Evolutionary conservation across 2,888 invertebrate species (phyloP).

Genomic region (Diplolepis rosae): DNA sequence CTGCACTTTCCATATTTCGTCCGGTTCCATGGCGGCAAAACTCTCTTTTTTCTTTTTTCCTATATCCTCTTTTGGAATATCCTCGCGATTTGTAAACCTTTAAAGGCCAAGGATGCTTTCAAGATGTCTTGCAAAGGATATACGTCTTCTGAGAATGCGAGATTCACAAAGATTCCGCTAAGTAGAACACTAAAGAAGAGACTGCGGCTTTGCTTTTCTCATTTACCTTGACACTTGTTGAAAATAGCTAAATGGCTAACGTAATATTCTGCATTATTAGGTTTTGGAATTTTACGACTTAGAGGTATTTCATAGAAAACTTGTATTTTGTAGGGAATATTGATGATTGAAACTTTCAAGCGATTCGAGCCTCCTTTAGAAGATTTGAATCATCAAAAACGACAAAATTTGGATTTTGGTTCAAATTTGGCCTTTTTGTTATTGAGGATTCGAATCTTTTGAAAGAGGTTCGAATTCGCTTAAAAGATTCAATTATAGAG

Average conservation of each 20-base stretch:
- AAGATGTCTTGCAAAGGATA: neutral
- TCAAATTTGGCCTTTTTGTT: too few relatives aligned
- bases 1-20: conserved; percentile 11
- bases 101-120: conserved; percentile 8
- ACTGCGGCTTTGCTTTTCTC: neutral
- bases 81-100: neutral
- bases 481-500: too few relatives aligned
- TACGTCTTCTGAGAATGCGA: neutral
- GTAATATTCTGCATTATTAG: neutral
- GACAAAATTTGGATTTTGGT: too few relatives aligned
- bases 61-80: conserved; percentile 1
- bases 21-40: conserved; percentile 6
- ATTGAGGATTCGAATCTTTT: too few relatives aligned
- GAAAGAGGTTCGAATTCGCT: too few relatives aligned
- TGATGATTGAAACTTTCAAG: too few relatives aligned
- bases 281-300: too few relatives aligned
- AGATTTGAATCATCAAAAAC: too few relatives aligned
- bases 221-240: neutral
- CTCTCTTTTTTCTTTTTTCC: conserved; percentile 2
- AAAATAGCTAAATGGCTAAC: neutral
- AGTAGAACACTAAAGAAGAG: neutral
- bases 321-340: too few relatives aligned
- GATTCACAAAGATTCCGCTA: neutral
- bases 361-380: too few relatives aligned
- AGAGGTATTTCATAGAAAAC: too few relatives aligned